Conservation (phyloP, 2,113 vertebrate species). For the Hydropotes inermis region DNA sequence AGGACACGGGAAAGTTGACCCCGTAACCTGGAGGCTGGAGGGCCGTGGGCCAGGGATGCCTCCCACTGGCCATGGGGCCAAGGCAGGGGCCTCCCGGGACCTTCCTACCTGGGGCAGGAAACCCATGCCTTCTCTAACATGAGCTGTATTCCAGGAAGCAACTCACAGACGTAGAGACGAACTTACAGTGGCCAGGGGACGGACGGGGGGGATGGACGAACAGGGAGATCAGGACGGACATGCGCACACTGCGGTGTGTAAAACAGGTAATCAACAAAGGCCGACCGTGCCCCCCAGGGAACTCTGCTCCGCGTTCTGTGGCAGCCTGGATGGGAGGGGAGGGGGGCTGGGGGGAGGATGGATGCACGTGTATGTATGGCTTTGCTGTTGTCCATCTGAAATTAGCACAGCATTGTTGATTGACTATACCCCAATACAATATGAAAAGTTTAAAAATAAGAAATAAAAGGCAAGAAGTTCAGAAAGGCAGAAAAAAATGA, state of each 20-base stretch:
- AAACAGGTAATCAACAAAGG: not conserved
- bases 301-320: not conserved
- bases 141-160: not conserved
- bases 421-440: not conserved
- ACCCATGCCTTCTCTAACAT: not conserved
- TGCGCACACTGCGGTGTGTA: not conserved
- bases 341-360: not conserved
- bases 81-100: no score
- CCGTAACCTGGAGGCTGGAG: not conserved
- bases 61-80: fast-evolving
- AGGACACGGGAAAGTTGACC: not conserved
- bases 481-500: not conserved
- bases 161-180: not conserved
- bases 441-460: not conserved
- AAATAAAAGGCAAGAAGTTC: not conserved
- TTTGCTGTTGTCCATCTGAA: not conserved
- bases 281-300: not conserved
- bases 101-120: not conserved
- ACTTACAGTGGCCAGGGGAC: not conserved
- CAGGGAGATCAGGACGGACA: not conserved
- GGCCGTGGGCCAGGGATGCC: fast-evolving
- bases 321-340: not conserved
- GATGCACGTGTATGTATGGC: not conserved
- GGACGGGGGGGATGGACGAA: not conserved
- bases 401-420: not conserved